Evolutionary conservation across 2,888 invertebrate genomes (phyloP), one percentile per base, ranked within the genome.

Genomic region (Lithophane socia): DNA sequence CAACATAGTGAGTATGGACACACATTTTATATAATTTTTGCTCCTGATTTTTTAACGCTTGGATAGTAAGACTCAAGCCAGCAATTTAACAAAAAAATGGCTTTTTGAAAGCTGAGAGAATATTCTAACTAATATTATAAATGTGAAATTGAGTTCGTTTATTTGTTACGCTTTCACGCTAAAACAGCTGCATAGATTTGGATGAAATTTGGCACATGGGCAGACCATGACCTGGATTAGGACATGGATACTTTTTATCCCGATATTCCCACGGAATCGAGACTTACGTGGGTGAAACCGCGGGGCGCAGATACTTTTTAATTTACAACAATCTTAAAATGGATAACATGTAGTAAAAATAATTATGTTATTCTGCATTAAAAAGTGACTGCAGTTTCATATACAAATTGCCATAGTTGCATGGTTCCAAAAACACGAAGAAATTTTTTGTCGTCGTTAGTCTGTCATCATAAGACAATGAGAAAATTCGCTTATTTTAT

Each of bases 1-100:
- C 21, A 8, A 52, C 67, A 54, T 37, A 37, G 68, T 68, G 68
- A 68, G 68, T 68, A 68, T 68, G 54, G n/a, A n/a, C 52, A 21
- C 21, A 68, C 54, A n/a, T n/a, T 37, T 52, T 52, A 21, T 21
- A 66, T 29, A 1, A 13, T 29, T 9, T 29, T 29, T 49, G 1
- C 29, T 67, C 1, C 8, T 52, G 13, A 8, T 21, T 49, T 66
- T 29, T 29, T 3, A 66, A 29, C 29, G 49, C 29, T 12, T 13
- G 12, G 12, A 7, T 66, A 49, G 4, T 21, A 7, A 21, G 29
- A 49, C 3, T 52, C 1, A 49, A 52, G 24, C 0, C 3, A 29
- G 18, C 0, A 21, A 49, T 7, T 3, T 12, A 42, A 5, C 18
- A 66, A 47, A 52, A 21, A 52, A 4, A 8, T 49, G 0, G 13